Base-by-base conservation (phyloP, 2,888 invertebrate species). In the Ophion costatus region DNA sequence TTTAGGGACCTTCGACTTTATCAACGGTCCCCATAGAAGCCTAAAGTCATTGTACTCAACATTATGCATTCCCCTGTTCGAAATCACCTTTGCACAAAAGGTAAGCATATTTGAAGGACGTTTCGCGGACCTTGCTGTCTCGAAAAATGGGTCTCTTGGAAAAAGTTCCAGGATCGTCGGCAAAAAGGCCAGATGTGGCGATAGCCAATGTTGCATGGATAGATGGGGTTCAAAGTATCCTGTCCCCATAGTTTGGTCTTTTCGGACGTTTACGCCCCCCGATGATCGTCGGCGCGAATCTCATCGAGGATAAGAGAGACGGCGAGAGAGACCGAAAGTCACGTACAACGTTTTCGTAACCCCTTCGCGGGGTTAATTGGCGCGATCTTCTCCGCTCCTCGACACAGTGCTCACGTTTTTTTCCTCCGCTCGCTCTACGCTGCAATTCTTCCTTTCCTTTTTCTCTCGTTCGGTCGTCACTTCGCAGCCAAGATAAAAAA, bases 331-430 rank as follows among this genome's bases (percentile, higher is more conserved):
- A 57, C 56, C 77, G 42, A 63, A 79, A 70, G 64, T 56, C 82
- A 64, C 74, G 77, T 59, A 69, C 84, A 83, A 77, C 77, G 73
- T 78, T 80, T 77, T 69, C 82, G 83, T 75, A 83, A 82, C 85
- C 85, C 83, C 78, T 61, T 82, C 71, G 73, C 64, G 86, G 88
- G 88, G 88, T 88, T 88, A 88, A 84, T 88, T 88, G 91, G 88
- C 90, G 88, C 90, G 90, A 91, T 91, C 91, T 87, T 89, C 89
- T 87, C 86, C 45, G 38, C 88, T 87, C 83, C 76, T 79, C 69
- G 79, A 70, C 79, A 86, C 79, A 78, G 80, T 77, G 66, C 82
- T 71, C 70, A 73, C 75, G 61, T 20, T 84, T 82, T 80, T 77
- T 66, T 64, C 77, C 20, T 22, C 63, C 59, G 73, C 79, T 29